Conservation (phyloP, 1,140 invertebrate species). For the Drosophila leontia region DNA sequence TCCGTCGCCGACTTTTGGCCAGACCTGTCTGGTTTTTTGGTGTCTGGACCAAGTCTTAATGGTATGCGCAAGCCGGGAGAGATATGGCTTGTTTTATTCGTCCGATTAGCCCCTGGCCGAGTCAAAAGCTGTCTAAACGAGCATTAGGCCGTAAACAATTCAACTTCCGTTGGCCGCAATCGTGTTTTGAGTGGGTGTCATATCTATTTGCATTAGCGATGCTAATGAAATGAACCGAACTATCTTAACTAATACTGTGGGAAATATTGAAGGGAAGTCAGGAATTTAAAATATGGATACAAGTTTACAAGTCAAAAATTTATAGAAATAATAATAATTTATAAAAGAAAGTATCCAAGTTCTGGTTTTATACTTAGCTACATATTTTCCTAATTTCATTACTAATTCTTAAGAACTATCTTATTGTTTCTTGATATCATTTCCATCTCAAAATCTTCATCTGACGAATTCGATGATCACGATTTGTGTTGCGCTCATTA, state of each 20-base stretch:
- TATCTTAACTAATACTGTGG: neutral
- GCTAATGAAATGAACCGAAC: neutral
- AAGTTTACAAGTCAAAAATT: too few relatives aligned
- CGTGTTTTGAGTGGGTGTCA: slow-evolving; percentile 30
- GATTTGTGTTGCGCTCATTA: slow-evolving; percentile 29
- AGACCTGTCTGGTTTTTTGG: slow-evolving; percentile 12
- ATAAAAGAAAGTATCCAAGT: neutral
- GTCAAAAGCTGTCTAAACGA: slow-evolving; percentile 52
- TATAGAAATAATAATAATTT: neutral
- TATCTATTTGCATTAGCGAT: slow-evolving; percentile 13
- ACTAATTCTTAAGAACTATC: neutral
- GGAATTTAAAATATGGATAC: too few relatives aligned
- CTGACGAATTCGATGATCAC: slow-evolving; percentile 11
- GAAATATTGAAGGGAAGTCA: neutral
- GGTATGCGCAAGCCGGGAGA: slow-evolving; percentile 38
- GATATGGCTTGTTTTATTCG: slow-evolving; percentile 68
- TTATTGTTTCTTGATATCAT: neutral
- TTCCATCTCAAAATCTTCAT: slow-evolving; percentile 2
- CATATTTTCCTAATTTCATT: too few relatives aligned
- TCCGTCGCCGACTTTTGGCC: slow-evolving; percentile 10
- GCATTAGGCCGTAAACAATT: slow-evolving; percentile 55
- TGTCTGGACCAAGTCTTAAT: slow-evolving; percentile 38
- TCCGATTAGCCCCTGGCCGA: slow-evolving; percentile 57
- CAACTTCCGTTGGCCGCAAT: slow-evolving; percentile 62
- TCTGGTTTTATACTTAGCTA: too few relatives aligned